Evolutionary conservation across 2,113 vertebrate species (phyloP), one percentile per base, ranked within the genome.

Genomic region (Cyrtonyx montezumae): DNA sequence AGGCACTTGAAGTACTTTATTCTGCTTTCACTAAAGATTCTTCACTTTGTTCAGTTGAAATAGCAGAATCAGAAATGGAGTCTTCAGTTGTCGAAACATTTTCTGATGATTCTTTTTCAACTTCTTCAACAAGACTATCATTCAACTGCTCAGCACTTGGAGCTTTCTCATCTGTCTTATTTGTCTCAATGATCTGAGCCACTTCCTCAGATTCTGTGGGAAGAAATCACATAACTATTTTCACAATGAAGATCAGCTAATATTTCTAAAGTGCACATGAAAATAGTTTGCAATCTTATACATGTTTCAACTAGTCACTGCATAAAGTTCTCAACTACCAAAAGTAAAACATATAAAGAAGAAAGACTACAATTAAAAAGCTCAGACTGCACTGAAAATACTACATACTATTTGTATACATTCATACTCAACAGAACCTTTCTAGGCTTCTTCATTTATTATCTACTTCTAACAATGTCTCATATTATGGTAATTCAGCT

Each of bases 21-120:
- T 99, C 98, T 90, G 98, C 96, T 95, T 98, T 98, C 97, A 97
- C 97, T 93, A 98, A 96, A 82, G 98, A 98, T 79, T 98, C 96
- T 84, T 98, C 97, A 88, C 23, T 98, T 56, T 98, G 98, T 97
- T 99, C 98, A 83, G 92, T 94, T 73, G 88, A 78, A 93, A 82
- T 0, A 81, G 61, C 61, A 63, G 89, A 88, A 53, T 91, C 89
- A 51, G 89, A 94, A 87, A 87, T 15, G 43, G 77, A 42, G 40
- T 94, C 91, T 92, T 95, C 87, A 14, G 62, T 65, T 71, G 93
- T 32, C 84, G 89, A 92, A 78, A 79, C 93, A 22, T 95, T 96
- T 92, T 96, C 88, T 82, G 93, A 67, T 71, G 90, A 95, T 75
- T 94, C 97, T 37, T 94, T 96, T 67, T 96, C 96, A 19, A 71